Percentiles rank a stretch among this genome's conserved stretches.
Conservation (phyloP, 2,888 invertebrate genomes). For the Thera obeliscata region DNA sequence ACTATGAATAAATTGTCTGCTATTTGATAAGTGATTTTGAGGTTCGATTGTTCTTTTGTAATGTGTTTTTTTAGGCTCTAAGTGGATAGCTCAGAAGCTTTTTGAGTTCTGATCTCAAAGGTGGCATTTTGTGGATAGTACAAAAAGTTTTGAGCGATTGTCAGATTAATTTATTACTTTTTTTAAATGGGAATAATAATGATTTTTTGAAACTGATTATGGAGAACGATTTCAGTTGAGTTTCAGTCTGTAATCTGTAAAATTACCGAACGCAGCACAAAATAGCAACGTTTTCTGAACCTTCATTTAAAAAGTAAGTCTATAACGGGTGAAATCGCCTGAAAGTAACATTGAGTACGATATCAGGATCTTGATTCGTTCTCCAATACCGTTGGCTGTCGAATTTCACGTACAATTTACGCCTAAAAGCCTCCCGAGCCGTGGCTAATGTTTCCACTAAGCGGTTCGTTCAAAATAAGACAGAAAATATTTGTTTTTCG, state of each 20-base stretch:
- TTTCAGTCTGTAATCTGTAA: background rate
- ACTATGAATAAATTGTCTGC: conserved; percentile 35
- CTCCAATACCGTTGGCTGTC: conserved; percentile 64
- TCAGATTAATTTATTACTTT: background rate
- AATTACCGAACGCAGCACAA: background rate
- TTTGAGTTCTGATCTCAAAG: conserved; percentile 2
- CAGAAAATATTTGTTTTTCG: conserved; percentile 47
- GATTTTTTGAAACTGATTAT: no score
- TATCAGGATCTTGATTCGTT: conserved; percentile 32
- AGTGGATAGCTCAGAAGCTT: conserved; percentile 14
- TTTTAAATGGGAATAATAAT: background rate
- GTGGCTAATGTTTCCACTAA: conserved; percentile 78
- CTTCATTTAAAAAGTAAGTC: conserved; percentile 29
- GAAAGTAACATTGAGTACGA: conserved; percentile 33
- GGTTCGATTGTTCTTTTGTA: conserved; percentile 31
- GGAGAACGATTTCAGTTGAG: no score
- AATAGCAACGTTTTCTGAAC: conserved; percentile 18
- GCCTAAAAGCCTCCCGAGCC: conserved; percentile 76
- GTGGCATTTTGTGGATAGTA: conserved; percentile 4
- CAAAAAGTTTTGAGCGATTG: background rate
- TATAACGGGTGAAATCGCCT: conserved; percentile 26
- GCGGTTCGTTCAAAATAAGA: conserved; percentile 67
- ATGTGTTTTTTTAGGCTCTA: conserved; percentile 16
- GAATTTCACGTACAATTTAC: conserved; percentile 82
- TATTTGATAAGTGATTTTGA: conserved; percentile 36